phyloP scores from a whole-genome alignment of 1,140 invertebrate species.

The Ostrea edulis region DNA sequence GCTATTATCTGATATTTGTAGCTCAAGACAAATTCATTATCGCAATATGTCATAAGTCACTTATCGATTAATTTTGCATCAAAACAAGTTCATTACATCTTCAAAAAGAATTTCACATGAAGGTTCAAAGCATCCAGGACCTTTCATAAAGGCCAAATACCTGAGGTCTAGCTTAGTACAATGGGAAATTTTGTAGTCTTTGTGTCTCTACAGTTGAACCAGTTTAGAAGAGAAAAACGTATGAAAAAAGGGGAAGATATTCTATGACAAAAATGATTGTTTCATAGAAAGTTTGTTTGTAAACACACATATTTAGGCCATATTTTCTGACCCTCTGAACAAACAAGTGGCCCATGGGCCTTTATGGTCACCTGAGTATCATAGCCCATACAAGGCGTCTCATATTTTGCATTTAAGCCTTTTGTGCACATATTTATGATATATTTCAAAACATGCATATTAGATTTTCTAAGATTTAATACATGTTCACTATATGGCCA shows the following conservation, averaged over 20 bases:
- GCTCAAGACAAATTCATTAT: not conserved
- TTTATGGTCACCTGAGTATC: too few relatives aligned
- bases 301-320: not conserved
- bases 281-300: not conserved
- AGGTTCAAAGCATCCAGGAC: not conserved
- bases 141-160: not conserved
- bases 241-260: not conserved
- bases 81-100: not conserved
- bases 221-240: not conserved
- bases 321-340: not conserved
- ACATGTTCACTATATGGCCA: too few relatives aligned
- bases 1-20: not conserved
- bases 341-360: too few relatives aligned
- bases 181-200: not conserved
- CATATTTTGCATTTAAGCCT: too few relatives aligned
- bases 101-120: slow-evolving; percentile 5
- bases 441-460: too few relatives aligned
- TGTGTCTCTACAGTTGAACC: not conserved
- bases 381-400: too few relatives aligned
- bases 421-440: too few relatives aligned
- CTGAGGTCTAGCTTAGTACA: not conserved
- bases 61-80: not conserved
- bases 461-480: too few relatives aligned
- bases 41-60: not conserved
- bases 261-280: not conserved